Base-by-base conservation (phyloP, 1,140 invertebrate species). In the Drosophila takahashii region DNA sequence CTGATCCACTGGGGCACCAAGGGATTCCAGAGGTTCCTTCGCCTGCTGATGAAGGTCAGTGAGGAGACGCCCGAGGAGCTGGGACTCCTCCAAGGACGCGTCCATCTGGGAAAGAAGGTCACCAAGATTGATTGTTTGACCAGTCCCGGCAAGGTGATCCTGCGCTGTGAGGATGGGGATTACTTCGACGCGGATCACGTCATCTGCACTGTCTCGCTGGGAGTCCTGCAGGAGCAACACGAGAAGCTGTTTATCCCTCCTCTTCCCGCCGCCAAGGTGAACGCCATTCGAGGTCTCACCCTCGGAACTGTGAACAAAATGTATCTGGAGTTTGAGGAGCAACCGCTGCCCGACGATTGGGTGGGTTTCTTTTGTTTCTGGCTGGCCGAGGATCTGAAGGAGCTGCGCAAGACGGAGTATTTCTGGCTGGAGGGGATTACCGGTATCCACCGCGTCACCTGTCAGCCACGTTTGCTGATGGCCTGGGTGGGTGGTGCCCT, bases 241-340 rank as follows among this genome's bases (percentile, higher is more conserved):
- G 15, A 57, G 2, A 57, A 26, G 1, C 26, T 91, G 1, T 96
- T 96, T 81, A 91, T 84, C 10, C 95, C 95, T 0, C 62, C 90
- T n/a, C 77, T 96, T 41, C 94, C 95, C 0, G 32, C 80, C 4
- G 80, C 93, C 11, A 96, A 96, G 92, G 81, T 94, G 0, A 92
- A 93, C 52, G 92, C 94, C 0, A 95, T 96, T 36, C 92, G 95
- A 90, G 93, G 93, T 18, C 81, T 97, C 1, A 94, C 94, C 9
- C 94, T 96, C 62, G 96, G 95, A 18, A 94, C 94, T 7, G 93
- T 96, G 1, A 94, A 96, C 81, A 97, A 97, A 92, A 94, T 98
- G 48, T 97, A 95, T 74, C 77, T 96, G 1, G 94, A 95, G 83
- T 96, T 96, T 79, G 90, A 93, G 0, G 83, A 93, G 36, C 92